These are phyloP conservation scores for Corythornis leucogaster DNA, from an alignment of 2,797 vertebrate genomes.

Conservation along the genomic window DNA sequence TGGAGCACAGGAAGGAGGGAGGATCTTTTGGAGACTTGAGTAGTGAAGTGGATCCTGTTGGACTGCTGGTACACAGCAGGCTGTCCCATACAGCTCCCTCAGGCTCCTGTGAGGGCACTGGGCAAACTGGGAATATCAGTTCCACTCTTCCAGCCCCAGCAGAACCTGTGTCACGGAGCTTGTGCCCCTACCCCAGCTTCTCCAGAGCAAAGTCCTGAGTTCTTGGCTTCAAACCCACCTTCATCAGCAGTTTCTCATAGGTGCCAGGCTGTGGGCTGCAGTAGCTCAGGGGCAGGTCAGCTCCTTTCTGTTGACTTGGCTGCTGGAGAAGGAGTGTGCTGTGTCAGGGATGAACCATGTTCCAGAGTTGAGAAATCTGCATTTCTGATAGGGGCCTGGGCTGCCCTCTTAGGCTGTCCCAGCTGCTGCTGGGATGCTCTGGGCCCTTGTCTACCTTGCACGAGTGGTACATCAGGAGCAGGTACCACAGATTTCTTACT, in stretches of 20 bases:
- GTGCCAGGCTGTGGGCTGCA: background rate
- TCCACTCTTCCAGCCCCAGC: background rate
- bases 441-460: fast-evolving
- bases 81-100: fast-evolving
- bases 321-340: background rate
- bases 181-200: background rate
- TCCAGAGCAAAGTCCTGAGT: background rate
- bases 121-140: background rate
- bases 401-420: background rate
- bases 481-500: background rate
- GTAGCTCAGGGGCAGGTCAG: fast-evolving
- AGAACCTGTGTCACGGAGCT: background rate
- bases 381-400: background rate
- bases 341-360: background rate
- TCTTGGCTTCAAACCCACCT: background rate
- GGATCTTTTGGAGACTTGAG: fast-evolving
- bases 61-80: fast-evolving
- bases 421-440: background rate
- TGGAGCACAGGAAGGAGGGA: background rate
- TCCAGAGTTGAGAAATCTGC: background rate
- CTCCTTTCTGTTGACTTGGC: background rate
- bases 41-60: background rate
- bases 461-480: background rate
- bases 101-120: background rate
- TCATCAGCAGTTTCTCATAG: slow-evolving; percentile 19